phyloP scores from a whole-genome alignment of 2,797 vertebrate species.

The Tapirus indicus region DNA sequence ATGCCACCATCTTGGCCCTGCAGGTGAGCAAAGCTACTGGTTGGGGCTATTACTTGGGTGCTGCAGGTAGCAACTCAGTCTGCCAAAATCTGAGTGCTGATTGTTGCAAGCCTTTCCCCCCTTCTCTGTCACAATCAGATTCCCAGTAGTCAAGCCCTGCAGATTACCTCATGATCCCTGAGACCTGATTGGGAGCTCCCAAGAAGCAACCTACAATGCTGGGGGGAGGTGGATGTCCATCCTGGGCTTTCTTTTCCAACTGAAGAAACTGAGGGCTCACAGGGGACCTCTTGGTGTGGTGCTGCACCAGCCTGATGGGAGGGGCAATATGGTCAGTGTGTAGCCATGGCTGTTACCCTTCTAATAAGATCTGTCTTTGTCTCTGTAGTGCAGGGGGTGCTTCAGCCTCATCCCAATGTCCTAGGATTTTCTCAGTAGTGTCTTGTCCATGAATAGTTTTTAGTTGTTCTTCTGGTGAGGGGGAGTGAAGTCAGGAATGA shows the following conservation, averaged over 20 bases:
- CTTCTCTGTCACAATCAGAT: not conserved
- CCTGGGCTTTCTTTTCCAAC: not conserved
- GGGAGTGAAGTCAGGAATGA: not conserved
- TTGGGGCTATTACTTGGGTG: not conserved
- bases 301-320: not conserved
- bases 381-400: not conserved
- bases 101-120: not conserved
- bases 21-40: not conserved
- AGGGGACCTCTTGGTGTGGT: not conserved
- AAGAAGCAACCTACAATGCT: not conserved
- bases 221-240: not conserved
- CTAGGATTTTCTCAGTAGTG: not conserved
- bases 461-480: too few relatives aligned
- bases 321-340: not conserved
- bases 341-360: not conserved
- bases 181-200: not conserved
- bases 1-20: not conserved
- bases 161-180: not conserved
- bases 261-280: not conserved
- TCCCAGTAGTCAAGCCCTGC: not conserved
- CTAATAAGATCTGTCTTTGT: not conserved
- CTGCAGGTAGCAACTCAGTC: not conserved
- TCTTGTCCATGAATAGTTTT: not conserved
- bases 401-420: not conserved
- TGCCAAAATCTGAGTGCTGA: not conserved